Percentiles rank a stretch among this genome's conserved stretches.
phyloP scores from a whole-genome alignment of 2,888 invertebrate species.

The Disparrhopalites patrizii region DNA sequence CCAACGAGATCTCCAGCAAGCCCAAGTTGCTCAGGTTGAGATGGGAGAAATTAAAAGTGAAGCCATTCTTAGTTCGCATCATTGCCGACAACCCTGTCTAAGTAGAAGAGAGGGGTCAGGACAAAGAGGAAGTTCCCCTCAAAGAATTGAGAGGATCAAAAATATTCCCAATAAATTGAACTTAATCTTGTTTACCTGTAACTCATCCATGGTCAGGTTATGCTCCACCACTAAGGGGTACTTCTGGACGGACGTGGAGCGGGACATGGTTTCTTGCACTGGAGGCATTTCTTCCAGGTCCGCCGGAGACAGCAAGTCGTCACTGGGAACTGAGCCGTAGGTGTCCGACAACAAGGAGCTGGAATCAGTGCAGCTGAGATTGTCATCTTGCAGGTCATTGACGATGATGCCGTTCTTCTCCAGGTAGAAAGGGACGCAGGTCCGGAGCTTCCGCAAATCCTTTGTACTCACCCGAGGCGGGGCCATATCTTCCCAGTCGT shows the following conservation, averaged over 20 bases:
- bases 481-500: not conserved
- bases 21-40: constrained; percentile 15
- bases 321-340: not conserved
- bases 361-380: not conserved
- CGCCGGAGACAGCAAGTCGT: not conserved
- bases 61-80: not conserved
- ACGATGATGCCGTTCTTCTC: not conserved
- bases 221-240: not conserved
- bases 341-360: not conserved
- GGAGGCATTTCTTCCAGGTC: not conserved
- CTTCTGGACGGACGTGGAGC: not conserved
- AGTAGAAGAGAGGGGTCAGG: too few relatives aligned
- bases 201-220: constrained; percentile 1
- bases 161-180: too few relatives aligned
- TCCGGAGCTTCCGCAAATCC: not conserved
- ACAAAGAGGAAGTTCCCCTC: too few relatives aligned
- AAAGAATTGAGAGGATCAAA: too few relatives aligned
- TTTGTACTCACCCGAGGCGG: not conserved
- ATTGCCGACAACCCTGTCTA: not conserved
- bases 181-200: too few relatives aligned
- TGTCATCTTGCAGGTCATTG: not conserved
- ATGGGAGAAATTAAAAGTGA: not conserved
- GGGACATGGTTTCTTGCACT: not conserved
- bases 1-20: constrained; percentile 19
- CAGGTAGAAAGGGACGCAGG: constrained; percentile 3